Conservation (phyloP, 2,888 invertebrate genomes). For the Stenodera caucasica region DNA sequence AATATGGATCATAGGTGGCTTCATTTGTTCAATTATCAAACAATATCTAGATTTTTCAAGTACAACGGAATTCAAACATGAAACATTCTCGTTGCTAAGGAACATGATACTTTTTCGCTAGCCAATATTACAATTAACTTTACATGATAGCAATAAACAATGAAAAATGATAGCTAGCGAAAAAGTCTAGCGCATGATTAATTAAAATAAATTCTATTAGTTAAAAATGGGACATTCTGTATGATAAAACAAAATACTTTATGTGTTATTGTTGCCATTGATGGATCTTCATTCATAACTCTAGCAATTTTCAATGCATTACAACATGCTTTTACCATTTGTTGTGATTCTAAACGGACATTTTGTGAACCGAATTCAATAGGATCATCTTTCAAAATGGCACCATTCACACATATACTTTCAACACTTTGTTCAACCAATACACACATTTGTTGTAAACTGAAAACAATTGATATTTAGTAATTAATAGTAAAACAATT, state of each 20-base stretch:
- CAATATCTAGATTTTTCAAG: no score
- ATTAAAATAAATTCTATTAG: no score
- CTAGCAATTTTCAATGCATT: constrained; percentile 53
- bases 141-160: no score
- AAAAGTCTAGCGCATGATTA: no score
- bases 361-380: constrained; percentile 52
- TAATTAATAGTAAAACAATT: neutral
- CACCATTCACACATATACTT: constrained; percentile 63
- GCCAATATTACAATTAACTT: no score
- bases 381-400: constrained; percentile 47
- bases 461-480: constrained; percentile 45
- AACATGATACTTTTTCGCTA: no score
- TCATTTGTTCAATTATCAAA: no score
- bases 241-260: constrained; percentile 44
- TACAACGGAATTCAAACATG: no score
- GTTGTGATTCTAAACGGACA: constrained; percentile 55
- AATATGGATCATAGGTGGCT: no score
- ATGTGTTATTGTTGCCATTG: constrained; percentile 55
- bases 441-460: constrained; percentile 78
- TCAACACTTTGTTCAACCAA: constrained; percentile 76
- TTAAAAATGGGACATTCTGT: no score
- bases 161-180: no score
- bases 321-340: constrained; percentile 55
- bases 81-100: no score
- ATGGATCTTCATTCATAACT: constrained; percentile 47